Conservation (phyloP, 2,113 vertebrate genomes). For the Gopherus flavomarginatus region DNA sequence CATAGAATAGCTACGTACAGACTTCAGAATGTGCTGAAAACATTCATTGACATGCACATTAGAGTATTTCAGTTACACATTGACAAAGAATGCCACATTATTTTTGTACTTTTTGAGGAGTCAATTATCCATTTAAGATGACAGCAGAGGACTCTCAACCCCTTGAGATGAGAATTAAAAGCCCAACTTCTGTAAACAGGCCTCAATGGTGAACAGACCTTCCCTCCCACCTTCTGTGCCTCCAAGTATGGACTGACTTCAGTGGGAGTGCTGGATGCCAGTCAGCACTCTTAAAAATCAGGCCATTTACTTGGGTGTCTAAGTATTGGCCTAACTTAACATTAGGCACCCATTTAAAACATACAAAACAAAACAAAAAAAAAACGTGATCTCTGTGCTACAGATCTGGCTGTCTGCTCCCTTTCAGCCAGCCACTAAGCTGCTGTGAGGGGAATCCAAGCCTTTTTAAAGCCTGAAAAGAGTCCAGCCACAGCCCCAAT, state of each 20-base stretch:
- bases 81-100: background rate
- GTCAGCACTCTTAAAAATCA: background rate
- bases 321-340: background rate
- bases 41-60: background rate
- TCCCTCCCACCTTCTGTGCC: background rate
- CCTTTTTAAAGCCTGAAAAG: too few species aligned
- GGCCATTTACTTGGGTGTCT: background rate
- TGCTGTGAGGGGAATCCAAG: background rate
- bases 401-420: background rate
- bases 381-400: background rate
- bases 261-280: background rate
- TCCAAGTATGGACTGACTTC: background rate
- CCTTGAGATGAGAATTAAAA: background rate
- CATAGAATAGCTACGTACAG: background rate
- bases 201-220: too few species aligned
- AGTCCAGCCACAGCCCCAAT: too few species aligned
- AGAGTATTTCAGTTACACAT: background rate
- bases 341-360: background rate
- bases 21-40: background rate
- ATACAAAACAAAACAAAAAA: background rate
- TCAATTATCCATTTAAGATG: background rate
- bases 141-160: background rate
- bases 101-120: background rate
- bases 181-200: background rate
- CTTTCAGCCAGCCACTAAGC: background rate